Base-by-base conservation (phyloP, 2,797 vertebrate genomes). In the Coluber constrictor region DNA sequence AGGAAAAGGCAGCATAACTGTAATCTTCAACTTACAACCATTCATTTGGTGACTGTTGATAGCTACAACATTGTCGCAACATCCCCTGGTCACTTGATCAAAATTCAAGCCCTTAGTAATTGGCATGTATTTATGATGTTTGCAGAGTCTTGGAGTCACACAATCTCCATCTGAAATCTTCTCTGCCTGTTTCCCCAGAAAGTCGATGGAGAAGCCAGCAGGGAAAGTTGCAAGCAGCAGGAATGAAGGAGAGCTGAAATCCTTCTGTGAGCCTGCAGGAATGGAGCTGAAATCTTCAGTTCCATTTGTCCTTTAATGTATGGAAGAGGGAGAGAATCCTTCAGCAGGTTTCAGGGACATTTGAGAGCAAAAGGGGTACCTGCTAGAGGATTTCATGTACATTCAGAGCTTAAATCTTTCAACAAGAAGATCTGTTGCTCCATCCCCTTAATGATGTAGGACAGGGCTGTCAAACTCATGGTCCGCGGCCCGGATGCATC, bases 401-500 rank as follows among this genome's bases (percentile, higher is more conserved):
- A 32, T 70, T 70, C 63, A 70, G 29, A 70, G 13, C 29, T 70
- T 70, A 32, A 70, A 70, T 70, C 13, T 70, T 70, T 70, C 29
- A 70, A 2, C 63, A 70, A 70, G 63, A 5, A 70, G 63, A 32
- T 32, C 63, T 32, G 13, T 32, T 32, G 63, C 13, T 70, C 29
- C 63, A 66, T n/a, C 63, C 11, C 27, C 12, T 66, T 66, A n/a
- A 66, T 66, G 29, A 66, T 66, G 63, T 61, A 61, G 25, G 60
- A 27, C 9, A 61, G 9, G 60, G 25, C 25, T 61, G 60, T 27
- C 9, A 61, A 11, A 61, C 25, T 61, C 25, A 0, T 1, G 0
- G 60, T 9, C 60, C 0, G 3, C 1, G 0, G 60, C 60, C 25
- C 25, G 0, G 25, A 61, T 61, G 9, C 9, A 1, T 61, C 25